Evolutionary conservation across 2,797 vertebrate genomes (phyloP), one percentile per base, ranked within the genome.

Genomic region (Gastrophryne carolinensis): DNA sequence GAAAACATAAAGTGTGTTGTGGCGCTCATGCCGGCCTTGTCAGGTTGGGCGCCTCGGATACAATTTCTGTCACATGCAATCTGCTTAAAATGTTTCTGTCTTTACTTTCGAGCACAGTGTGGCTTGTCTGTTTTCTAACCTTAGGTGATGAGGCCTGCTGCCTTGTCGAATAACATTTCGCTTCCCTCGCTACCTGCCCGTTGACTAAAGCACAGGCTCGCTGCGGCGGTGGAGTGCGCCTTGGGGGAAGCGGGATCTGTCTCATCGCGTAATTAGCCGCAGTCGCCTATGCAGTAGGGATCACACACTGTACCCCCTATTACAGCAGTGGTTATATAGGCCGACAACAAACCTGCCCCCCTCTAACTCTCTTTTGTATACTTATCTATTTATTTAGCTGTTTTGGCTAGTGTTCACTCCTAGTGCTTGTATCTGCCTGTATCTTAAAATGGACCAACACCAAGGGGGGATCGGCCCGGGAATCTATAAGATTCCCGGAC

Each of bases 41-140:
- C 87, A 84, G 81, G 77, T 87, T 86, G 86, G 81, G 83, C 0
- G 80, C 83, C 88, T 85, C 85, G 63, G 88, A 90, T 89, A 92
- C 89, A 88, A 90, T 93, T 94, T 96, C 92, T 98, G 95, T 97
- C 96, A 96, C 92, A 90, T 92, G 91, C 92, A 90, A 94, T 97
- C 95, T 97, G 94, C 91, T 92, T 86, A 89, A 93, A 89, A 92
- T 90, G 92, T 91, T 91, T 91, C 88, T 86, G 88, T 92, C 92
- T 94, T 85, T 93, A 91, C 91, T 87, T 85, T 81, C 89, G 87
- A 94, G 87, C 86, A 87, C 89, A 80, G 91, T 91, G 85, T 85
- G 92, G 91, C 91, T 90, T 91, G 92, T 93, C 91, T 91, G 85
- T 89, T 84, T 90, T 86, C 87, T 92, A 89, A 90, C 91, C 92